phyloP scores from a whole-genome alignment of 2,888 invertebrate genomes.

The Pemphredon lugubris region DNA sequence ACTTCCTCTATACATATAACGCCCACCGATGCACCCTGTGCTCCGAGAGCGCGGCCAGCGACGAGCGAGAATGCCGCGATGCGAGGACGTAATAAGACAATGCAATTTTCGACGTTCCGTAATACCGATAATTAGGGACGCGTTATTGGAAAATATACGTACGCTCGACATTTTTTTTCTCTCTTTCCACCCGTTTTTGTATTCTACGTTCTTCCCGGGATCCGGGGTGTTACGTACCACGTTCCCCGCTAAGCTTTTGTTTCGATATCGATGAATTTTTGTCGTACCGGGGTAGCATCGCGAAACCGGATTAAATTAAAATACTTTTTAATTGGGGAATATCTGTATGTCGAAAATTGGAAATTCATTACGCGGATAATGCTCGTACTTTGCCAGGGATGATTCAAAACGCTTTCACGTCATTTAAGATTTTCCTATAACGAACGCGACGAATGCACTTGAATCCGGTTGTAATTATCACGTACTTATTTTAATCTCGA shows the following conservation, averaged over 20 bases:
- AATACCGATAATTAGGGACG: not conserved
- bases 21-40: not conserved
- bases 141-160: not conserved
- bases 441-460: no score
- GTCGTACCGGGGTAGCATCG: conserved; percentile 22
- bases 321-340: conserved; percentile 34
- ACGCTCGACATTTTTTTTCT: conserved; percentile 1
- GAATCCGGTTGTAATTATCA: not conserved
- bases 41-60: conserved; percentile 3
- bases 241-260: no score
- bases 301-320: conserved; percentile 35
- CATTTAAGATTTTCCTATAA: no score
- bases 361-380: no score
- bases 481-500: not conserved
- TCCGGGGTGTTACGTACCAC: no score
- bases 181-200: no score
- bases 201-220: no score
- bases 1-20: conserved; percentile 24
- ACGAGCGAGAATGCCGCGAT: conserved; percentile 21
- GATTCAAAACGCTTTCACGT: no score
- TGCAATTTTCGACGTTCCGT: not conserved
- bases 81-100: not conserved
- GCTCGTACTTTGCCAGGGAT: no score
- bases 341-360: no score
- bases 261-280: conserved; percentile 3